Percentiles rank a stretch among this genome's conserved stretches.
Evolutionary conservation across 2,888 invertebrate genomes (phyloP).

Genomic region (Cheilosia pagana): DNA sequence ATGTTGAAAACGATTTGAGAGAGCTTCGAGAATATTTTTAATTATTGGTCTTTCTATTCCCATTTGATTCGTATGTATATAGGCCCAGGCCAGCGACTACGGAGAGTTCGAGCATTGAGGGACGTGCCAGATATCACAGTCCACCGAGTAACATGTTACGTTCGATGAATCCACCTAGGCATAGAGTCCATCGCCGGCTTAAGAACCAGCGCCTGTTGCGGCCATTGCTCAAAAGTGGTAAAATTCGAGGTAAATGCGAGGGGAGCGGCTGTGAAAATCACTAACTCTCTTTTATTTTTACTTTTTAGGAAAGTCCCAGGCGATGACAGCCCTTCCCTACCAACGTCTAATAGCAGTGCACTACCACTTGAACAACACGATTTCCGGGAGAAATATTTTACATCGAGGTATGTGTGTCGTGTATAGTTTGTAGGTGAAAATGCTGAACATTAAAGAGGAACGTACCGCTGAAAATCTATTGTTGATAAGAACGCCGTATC

Average conservation of each 20-base stretch:
- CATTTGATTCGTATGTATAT: constrained; percentile 1
- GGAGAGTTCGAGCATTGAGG: constrained; percentile 11
- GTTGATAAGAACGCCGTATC: too few relatives aligned
- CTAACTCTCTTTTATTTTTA: constrained; percentile 14
- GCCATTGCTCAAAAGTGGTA: constrained; percentile 67
- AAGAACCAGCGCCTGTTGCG: constrained; percentile 55
- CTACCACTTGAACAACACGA: constrained; percentile 80
- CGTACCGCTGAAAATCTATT: too few relatives aligned
- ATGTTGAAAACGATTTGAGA: constrained; percentile 64
- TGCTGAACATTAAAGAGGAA: too few relatives aligned
- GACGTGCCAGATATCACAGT: constrained; percentile 52
- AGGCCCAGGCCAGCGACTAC: constrained; percentile 40
- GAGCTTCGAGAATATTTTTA: constrained; percentile 31
- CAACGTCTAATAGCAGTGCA: constrained; percentile 79
- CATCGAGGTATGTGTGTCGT: constrained; percentile 36
- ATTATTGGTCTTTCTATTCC: constrained; percentile 1
- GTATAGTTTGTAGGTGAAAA: too few relatives aligned
- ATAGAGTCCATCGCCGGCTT: constrained; percentile 22
- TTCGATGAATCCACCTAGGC: constrained; percentile 29
- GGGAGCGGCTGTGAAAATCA: background rate
- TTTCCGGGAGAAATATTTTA: constrained; percentile 77
- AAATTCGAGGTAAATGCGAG: constrained; percentile 21
- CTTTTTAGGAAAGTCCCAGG: constrained; percentile 52
- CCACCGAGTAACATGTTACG: constrained; percentile 58
- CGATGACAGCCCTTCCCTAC: constrained; percentile 37